Conservation (phyloP, 2,888 invertebrate genomes). For the Bhutanitis thaidina region DNA sequence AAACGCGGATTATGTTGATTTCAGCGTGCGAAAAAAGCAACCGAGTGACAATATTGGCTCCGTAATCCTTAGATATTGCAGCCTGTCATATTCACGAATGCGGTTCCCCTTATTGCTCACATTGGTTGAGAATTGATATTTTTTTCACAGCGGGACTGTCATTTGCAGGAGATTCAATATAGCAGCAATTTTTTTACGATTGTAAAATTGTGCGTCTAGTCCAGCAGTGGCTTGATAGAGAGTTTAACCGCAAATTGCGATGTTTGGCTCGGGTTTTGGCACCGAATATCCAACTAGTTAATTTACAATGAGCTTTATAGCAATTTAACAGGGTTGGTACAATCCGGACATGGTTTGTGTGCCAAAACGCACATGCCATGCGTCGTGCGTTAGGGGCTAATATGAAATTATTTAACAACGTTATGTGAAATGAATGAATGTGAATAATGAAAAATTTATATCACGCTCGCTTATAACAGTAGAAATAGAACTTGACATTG, state of each 20-base stretch:
- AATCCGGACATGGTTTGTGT: conserved; percentile 40
- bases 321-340: conserved; percentile 46
- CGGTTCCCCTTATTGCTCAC: conserved; percentile 48
- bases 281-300: conserved; percentile 44
- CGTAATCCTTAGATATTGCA: conserved; percentile 73
- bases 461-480: no score
- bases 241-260: conserved; percentile 34
- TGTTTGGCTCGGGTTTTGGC: conserved; percentile 48
- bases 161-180: conserved; percentile 9
- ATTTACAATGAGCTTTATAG: conserved; percentile 60
- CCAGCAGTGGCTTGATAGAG: conserved; percentile 22
- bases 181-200: not conserved
- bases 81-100: conserved; percentile 49
- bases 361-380: conserved; percentile 44
- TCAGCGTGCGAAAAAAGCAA: conserved; percentile 56
- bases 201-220: conserved; percentile 11
- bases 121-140: conserved; percentile 37
- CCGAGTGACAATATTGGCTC: conserved; percentile 63
- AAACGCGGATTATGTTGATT: conserved; percentile 62
- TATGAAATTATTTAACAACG: no score
- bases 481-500: no score
- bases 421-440: no score
- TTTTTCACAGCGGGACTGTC: conserved; percentile 21
- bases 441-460: no score
- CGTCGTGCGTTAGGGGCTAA: not conserved